Percentiles rank a stretch among this genome's conserved stretches.
phyloP scores from a whole-genome alignment of 2,888 invertebrate genomes.

The Trypoxylon attenuatum region DNA sequence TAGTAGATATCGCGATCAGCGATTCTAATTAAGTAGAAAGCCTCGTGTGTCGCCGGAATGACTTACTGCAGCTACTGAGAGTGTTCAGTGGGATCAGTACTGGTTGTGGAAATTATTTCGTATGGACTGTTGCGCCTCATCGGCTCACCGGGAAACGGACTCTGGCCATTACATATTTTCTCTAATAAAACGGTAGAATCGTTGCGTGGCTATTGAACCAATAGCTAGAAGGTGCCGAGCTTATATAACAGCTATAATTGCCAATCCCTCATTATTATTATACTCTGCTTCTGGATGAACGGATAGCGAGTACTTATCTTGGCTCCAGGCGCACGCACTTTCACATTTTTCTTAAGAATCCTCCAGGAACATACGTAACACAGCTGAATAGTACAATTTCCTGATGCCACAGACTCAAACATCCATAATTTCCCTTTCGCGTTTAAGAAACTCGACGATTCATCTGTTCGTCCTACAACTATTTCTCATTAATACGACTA shows the following conservation, averaged over 20 bases:
- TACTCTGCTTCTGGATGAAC: constrained; percentile 10
- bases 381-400: too few relatives aligned
- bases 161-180: constrained; percentile 23
- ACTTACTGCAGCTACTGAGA: constrained; percentile 30
- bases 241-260: constrained; percentile 45
- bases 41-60: constrained; percentile 46
- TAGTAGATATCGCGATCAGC: constrained; percentile 61
- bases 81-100: constrained; percentile 1
- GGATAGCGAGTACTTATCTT: constrained; percentile 16
- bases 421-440: too few relatives aligned
- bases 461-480: too few relatives aligned
- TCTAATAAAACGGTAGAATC: constrained; percentile 24
- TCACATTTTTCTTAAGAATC: constrained; percentile 36
- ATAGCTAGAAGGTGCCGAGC: constrained; percentile 31
- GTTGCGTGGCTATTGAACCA: constrained; percentile 6
- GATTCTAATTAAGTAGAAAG: constrained; percentile 64
- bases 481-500: too few relatives aligned
- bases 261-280: constrained; percentile 41
- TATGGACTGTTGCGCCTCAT: constrained; percentile 22
- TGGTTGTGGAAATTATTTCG: constrained; percentile 38
- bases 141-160: not conserved
- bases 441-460: too few relatives aligned
- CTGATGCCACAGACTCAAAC: too few relatives aligned
- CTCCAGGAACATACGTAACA: too few relatives aligned
- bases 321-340: constrained; percentile 19